Percentiles rank a stretch among this genome's conserved stretches.
Evolutionary conservation across 1,140 invertebrate species (phyloP).

Genomic region (Polypedilum pembai): DNA sequence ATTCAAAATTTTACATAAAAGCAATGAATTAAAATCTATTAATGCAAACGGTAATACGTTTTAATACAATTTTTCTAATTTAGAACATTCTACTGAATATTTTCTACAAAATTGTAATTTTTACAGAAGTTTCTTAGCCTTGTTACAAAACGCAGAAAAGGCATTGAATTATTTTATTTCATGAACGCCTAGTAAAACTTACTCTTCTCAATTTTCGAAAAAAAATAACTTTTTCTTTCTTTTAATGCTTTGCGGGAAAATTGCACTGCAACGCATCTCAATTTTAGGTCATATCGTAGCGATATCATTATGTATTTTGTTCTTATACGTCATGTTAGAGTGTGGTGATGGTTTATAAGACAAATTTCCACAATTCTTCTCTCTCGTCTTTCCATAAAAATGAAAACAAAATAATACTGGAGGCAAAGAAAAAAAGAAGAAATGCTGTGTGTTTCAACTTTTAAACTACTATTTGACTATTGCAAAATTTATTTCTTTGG

Average conservation of each 20-base stretch:
- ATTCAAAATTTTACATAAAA: too few relatives aligned
- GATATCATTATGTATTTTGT: not conserved
- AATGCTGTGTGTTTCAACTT: too few relatives aligned
- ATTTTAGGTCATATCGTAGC: not conserved
- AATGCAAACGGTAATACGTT: too few relatives aligned
- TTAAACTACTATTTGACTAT: too few relatives aligned
- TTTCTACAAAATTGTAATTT: too few relatives aligned
- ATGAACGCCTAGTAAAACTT: not conserved
- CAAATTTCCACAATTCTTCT: not conserved
- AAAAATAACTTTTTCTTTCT: slow-evolving; percentile 19
- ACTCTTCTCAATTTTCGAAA: slow-evolving; percentile 18
- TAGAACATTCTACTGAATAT: too few relatives aligned
- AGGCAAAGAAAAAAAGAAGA: too few relatives aligned
- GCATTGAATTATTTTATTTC: not conserved
- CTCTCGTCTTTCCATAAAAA: not conserved
- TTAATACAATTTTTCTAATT: too few relatives aligned
- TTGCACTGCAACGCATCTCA: not conserved
- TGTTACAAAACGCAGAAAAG: not conserved
- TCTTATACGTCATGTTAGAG: not conserved
- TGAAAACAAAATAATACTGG: not conserved
- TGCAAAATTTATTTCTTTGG: too few relatives aligned
- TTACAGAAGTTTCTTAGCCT: too few relatives aligned
- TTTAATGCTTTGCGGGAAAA: not conserved
- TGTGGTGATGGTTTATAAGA: not conserved
- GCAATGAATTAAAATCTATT: too few relatives aligned